Conservation (phyloP, 2,797 vertebrate species). For the Xerus rutilus region DNA sequence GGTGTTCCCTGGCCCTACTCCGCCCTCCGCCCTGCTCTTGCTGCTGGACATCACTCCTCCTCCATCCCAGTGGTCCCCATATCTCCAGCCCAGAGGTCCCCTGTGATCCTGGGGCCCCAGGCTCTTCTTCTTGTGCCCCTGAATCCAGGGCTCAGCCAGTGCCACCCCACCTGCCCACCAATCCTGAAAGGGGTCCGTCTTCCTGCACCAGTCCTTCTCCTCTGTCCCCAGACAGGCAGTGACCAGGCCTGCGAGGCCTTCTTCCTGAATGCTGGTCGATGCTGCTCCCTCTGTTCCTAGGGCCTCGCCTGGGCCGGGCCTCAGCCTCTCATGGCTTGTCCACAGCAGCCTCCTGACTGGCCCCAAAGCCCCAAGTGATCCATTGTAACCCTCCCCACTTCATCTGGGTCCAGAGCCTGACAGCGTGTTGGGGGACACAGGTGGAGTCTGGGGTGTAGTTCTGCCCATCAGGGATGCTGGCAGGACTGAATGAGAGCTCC, state of each 20-base stretch:
- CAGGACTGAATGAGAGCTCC: not conserved
- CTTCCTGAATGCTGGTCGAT: not conserved
- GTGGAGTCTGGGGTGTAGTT: not conserved
- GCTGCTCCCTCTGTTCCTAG: not conserved
- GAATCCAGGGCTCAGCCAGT: not conserved
- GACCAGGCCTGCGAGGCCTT: not conserved
- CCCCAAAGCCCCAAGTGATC: too few relatives aligned
- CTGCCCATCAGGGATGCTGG: too few relatives aligned
- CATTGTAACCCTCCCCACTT: accelerated
- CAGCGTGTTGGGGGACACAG: not conserved
- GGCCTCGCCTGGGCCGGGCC: too few relatives aligned
- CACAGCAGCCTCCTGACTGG: not conserved
- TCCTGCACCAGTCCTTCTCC: not conserved
- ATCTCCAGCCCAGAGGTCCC: not conserved
- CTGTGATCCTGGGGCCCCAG: not conserved
- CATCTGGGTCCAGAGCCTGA: not conserved
- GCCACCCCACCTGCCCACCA: not conserved
- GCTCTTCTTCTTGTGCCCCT: not conserved
- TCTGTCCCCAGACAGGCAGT: not conserved
- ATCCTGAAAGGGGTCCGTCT: not conserved
- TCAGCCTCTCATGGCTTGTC: not conserved
- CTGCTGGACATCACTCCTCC: not conserved
- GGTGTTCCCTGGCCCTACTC: not conserved
- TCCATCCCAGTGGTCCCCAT: not conserved
- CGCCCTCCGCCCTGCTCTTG: accelerated